Base-by-base conservation (phyloP, 1,140 invertebrate genomes). In the Sycophaga agraensis region DNA sequence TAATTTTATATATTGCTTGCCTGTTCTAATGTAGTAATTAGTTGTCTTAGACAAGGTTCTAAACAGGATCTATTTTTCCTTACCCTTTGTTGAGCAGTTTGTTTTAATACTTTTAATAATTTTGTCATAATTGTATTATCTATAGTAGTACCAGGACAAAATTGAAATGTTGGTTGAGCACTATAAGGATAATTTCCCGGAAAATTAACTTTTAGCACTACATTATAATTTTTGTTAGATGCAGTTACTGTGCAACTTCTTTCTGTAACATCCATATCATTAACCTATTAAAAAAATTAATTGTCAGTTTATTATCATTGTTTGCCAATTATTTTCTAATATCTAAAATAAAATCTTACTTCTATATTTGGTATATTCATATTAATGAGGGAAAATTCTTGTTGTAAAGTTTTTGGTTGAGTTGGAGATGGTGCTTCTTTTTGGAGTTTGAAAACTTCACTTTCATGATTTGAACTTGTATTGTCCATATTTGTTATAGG, bases 361-460 rank as follows among this genome's bases (percentile, higher is more conserved):
- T 89, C 87, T 48, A 93, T 86, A 70, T 94, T 91, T 40, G 91
- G 89, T 73, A 94, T 93, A 74, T 94, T 91, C 12, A 90, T 88
- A 77, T 94, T 93, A 28, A 93, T 83, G 35, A 94, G 80, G 7
- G 90, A 91, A 80, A 95, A 96, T 79, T 95, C 93, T 80, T 94
- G 91, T 72, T 93, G 87, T 11, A 93, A 73, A 8, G 86, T 86
- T 65, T 84, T 85, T 2, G 84, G 85, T 56, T 84, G 84, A 28
- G 78, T 79, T 12, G 79, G 78, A 0, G 78, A 80, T 11, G 76
- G 68, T 56, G 75, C 53, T 53, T 80, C 76, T 63, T 78, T 80
- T 9, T 74, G 73, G 60, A 61, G 71, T n/a, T 79, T 76, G 21
- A 68, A 65, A 59, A 55, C 59, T 37, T 64, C 63, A 0, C 64